Evolutionary conservation across 2,888 invertebrate species (phyloP).

Genomic region (Pachydiplax longipennis): DNA sequence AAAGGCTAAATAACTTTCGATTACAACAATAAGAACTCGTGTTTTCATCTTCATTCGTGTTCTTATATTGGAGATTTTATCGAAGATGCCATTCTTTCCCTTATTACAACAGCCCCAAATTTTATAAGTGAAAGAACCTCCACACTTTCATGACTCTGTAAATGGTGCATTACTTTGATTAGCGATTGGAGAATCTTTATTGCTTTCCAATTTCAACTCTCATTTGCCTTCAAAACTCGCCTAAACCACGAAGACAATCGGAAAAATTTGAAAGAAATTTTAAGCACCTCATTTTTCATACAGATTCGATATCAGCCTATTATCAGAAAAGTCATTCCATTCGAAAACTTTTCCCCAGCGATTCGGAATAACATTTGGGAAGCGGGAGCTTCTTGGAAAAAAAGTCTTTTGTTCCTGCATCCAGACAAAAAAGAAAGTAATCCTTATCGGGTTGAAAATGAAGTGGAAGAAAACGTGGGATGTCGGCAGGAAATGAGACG

Average conservation of each 20-base stretch:
- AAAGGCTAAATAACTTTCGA: too few relatives aligned
- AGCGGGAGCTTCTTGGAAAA: background rate
- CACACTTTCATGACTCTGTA: too few relatives aligned
- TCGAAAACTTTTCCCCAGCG: background rate
- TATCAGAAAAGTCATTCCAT: background rate
- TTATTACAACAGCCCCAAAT: too few relatives aligned
- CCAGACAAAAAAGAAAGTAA: background rate
- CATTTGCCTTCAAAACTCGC: background rate
- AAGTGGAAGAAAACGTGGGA: too few relatives aligned
- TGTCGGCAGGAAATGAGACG: too few relatives aligned
- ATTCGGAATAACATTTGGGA: background rate
- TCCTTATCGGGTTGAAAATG: too few relatives aligned
- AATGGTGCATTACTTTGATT: too few relatives aligned
- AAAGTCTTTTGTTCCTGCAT: background rate
- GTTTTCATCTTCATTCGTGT: too few relatives aligned
- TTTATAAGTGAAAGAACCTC: too few relatives aligned
- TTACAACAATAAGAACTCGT: too few relatives aligned
- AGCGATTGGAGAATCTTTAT: background rate
- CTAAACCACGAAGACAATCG: background rate
- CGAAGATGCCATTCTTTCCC: too few relatives aligned
- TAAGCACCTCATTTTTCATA: background rate
- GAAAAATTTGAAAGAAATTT: background rate
- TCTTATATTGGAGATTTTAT: too few relatives aligned
- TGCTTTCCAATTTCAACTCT: background rate
- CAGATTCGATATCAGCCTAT: background rate